Evolutionary conservation across 2,797 vertebrate species (phyloP).

Genomic region (Lagodon rhomboides): DNA sequence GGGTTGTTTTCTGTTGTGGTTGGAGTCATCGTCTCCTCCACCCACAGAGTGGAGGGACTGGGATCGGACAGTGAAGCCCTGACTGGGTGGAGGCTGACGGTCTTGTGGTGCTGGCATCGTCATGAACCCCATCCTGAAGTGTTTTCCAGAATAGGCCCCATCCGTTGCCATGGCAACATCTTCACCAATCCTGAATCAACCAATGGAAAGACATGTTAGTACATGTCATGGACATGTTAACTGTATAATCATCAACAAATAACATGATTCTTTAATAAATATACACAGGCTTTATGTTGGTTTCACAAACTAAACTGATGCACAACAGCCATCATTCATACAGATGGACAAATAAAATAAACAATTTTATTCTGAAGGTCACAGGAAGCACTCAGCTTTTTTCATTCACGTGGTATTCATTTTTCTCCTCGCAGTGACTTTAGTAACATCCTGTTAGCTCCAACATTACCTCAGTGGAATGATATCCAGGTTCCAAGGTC

Average conservation of each 20-base stretch:
- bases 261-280: background rate
- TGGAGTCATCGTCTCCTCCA: slow-evolving; percentile 90
- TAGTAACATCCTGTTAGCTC: background rate
- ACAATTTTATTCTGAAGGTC: background rate
- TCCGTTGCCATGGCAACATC: slow-evolving; percentile 90
- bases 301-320: background rate
- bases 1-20: slow-evolving; percentile 90
- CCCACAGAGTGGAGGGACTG: slow-evolving; percentile 97
- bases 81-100: slow-evolving; percentile 89
- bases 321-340: background rate
- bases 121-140: slow-evolving; percentile 98
- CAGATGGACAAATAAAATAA: background rate
- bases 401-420: background rate
- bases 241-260: background rate
- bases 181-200: slow-evolving; percentile 89
- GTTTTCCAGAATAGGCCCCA: slow-evolving; percentile 89
- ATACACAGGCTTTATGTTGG: background rate
- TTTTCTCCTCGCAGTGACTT: background rate
- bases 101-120: slow-evolving; percentile 97
- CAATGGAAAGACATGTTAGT: background rate
- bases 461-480: too few relatives aligned
- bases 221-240: too few relatives aligned
- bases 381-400: background rate
- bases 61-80: slow-evolving; percentile 93
- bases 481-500: too few relatives aligned